A percentile compares a stretch with the other conserved stretches of the same genome.
phyloP scores from a whole-genome alignment of 23 tunicate species.

The Trididemnum nubilum region DNA sequence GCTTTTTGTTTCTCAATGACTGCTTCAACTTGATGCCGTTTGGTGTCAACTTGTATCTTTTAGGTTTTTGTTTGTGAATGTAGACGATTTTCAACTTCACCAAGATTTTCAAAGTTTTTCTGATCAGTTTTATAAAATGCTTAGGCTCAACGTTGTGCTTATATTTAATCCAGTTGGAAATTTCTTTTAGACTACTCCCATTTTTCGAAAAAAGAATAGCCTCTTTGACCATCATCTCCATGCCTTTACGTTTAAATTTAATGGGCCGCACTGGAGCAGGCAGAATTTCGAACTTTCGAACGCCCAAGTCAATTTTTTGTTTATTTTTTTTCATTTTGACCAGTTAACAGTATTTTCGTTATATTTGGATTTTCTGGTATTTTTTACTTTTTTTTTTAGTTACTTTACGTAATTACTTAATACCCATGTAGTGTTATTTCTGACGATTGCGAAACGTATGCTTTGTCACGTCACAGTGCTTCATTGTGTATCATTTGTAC shows the following conservation, averaged over 20 bases:
- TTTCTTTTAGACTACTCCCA: not conserved
- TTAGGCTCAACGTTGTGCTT: constrained; percentile 6
- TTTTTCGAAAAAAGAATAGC: not conserved
- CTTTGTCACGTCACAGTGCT: too few relatives aligned
- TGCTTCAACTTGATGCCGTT: not conserved
- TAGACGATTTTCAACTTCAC: not conserved
- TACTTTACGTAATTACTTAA: too few relatives aligned
- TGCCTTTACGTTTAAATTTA: not conserved
- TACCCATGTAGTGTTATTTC: too few relatives aligned
- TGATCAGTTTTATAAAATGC: not conserved
- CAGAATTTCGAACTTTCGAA: too few relatives aligned
- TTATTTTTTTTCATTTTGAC: too few relatives aligned
- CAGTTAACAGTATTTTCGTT: too few relatives aligned
- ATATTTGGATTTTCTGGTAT: too few relatives aligned
- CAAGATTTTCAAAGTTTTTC: not conserved
- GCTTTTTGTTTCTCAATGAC: not conserved
- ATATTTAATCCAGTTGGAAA: not conserved
- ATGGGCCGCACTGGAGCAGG: too few relatives aligned
- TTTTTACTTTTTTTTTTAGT: too few relatives aligned
- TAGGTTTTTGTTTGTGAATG: not conserved
- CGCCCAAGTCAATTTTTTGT: too few relatives aligned
- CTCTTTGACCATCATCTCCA: not conserved
- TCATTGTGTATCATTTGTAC: too few relatives aligned
- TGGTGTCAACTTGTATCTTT: not conserved
- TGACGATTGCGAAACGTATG: too few relatives aligned